Conservation (phyloP, 2,888 invertebrate species). For the Cybosia mesomella region DNA sequence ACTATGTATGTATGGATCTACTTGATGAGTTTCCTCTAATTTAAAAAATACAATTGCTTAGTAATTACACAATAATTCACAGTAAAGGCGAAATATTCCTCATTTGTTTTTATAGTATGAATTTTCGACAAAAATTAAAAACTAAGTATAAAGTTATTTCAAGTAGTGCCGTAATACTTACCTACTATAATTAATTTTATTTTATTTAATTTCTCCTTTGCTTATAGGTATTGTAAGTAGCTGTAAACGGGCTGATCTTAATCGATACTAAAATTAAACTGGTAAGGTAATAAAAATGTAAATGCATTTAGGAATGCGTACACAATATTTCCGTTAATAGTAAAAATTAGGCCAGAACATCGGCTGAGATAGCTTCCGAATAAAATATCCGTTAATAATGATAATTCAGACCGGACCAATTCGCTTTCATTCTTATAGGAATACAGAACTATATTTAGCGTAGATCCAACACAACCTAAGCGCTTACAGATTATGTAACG, state of each 20-base stretch:
- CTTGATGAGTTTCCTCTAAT: not conserved
- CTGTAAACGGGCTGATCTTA: constrained; percentile 8
- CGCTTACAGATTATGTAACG: constrained; percentile 69
- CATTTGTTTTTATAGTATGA: too few relatives aligned
- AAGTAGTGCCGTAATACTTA: not conserved
- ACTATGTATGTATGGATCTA: too few relatives aligned
- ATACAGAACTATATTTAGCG: constrained; percentile 50
- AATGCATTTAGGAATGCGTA: constrained; percentile 13
- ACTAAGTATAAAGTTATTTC: not conserved
- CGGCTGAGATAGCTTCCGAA: not conserved
- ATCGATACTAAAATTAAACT: constrained; percentile 11
- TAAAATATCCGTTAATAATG: constrained; percentile 9
- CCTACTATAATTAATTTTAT: not conserved
- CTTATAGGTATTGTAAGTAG: not conserved
- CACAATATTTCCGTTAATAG: constrained; percentile 7
- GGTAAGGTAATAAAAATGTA: constrained; percentile 12
- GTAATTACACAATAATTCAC: not conserved
- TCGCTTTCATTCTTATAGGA: constrained; percentile 39
- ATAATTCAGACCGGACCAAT: not conserved
- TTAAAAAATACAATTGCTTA: not conserved
- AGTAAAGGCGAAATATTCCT: not conserved
- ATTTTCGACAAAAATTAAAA: too few relatives aligned
- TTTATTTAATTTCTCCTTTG: not conserved
- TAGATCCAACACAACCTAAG: constrained; percentile 52
- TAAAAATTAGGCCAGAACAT: not conserved